Conservation (phyloP, 2,797 vertebrate genomes). For the Enteromius trimaculatus region DNA sequence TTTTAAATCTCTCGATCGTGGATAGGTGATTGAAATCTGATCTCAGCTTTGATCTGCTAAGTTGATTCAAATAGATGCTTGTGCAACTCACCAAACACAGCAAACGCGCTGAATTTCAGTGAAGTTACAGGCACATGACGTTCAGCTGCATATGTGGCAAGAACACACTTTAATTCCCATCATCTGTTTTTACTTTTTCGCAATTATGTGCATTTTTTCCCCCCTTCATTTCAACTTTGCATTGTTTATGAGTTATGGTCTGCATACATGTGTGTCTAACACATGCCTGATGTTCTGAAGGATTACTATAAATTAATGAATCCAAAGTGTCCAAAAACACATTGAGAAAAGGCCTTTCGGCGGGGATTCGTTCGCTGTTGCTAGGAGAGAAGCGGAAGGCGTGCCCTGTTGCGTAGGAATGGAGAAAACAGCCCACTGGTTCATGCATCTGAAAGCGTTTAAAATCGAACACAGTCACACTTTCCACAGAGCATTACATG, state of each 20-base stretch:
- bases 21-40: slow-evolving; percentile 27
- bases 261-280: slow-evolving; percentile 48
- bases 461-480: slow-evolving; percentile 81
- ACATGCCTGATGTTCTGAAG: slow-evolving; percentile 49
- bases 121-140: background rate
- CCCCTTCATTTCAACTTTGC: slow-evolving; percentile 29
- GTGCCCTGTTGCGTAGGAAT: slow-evolving; percentile 67
- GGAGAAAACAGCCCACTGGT: slow-evolving; percentile 75
- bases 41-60: background rate
- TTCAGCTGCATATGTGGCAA: slow-evolving; percentile 29
- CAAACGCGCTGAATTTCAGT: background rate
- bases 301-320: slow-evolving; percentile 50
- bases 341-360: background rate
- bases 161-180: slow-evolving; percentile 34
- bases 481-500: slow-evolving; percentile 77
- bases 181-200: slow-evolving; percentile 50
- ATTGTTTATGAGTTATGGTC: slow-evolving; percentile 53
- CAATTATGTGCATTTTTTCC: slow-evolving; percentile 10
- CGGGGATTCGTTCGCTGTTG: slow-evolving; percentile 18
- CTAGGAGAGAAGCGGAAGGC: slow-evolving; percentile 20
- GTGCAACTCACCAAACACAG: background rate
- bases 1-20: background rate
- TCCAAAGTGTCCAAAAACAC: slow-evolving; percentile 45
- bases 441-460: slow-evolving; percentile 81
- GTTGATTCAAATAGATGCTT: background rate